Conservation (phyloP, 2,888 invertebrate genomes). For the Calliopum simillimum region DNA sequence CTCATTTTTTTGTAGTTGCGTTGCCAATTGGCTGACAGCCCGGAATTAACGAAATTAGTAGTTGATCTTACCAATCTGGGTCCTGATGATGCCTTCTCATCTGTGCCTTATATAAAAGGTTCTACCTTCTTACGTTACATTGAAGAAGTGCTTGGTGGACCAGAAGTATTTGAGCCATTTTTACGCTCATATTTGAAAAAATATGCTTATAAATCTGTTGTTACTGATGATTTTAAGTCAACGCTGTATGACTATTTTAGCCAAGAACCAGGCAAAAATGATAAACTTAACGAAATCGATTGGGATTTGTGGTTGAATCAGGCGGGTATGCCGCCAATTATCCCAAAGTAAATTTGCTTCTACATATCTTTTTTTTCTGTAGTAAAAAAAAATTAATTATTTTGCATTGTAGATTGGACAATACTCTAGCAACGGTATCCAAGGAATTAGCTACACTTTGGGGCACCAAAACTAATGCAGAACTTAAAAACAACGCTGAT, state of each 20-base stretch:
- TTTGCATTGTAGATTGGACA: constrained; percentile 73
- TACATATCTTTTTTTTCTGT: not conserved
- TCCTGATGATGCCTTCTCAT: constrained; percentile 92
- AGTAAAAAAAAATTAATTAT: not conserved
- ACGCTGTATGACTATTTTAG: constrained; percentile 79
- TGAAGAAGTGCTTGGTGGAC: constrained; percentile 85
- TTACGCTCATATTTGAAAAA: constrained; percentile 82
- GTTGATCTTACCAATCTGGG: constrained; percentile 82
- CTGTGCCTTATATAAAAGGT: constrained; percentile 95
- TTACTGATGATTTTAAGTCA: constrained; percentile 82
- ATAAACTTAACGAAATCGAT: constrained; percentile 74
- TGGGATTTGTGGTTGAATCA: constrained; percentile 87
- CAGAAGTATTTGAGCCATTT: constrained; percentile 84
- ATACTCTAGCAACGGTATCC: constrained; percentile 74
- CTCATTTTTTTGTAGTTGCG: constrained; percentile 65
- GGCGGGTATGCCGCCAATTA: constrained; percentile 90
- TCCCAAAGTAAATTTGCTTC: constrained; percentile 75
- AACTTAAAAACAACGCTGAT: constrained; percentile 66
- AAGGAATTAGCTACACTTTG: constrained; percentile 72
- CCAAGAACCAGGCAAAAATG: constrained; percentile 68
- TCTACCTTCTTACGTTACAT: constrained; percentile 87
- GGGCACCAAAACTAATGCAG: constrained; percentile 68
- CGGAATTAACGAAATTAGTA: constrained; percentile 83
- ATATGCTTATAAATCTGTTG: constrained; percentile 85
- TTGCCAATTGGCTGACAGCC: constrained; percentile 72